Evolutionary conservation across 2,797 vertebrate genomes (phyloP).

Genomic region (Erithacus rubecula): DNA sequence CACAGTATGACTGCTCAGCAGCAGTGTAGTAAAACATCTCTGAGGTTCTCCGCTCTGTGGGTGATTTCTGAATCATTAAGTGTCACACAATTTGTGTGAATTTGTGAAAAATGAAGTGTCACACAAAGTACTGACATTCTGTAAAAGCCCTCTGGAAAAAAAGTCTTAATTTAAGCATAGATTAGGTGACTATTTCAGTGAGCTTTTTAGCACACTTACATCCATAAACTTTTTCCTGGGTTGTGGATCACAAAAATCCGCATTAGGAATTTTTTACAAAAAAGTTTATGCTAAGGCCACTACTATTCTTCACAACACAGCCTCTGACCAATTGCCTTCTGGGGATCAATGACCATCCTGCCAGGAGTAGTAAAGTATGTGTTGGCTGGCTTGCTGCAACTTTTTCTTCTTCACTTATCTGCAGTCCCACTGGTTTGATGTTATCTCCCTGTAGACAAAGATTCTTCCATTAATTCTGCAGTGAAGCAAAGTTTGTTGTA

Average conservation of each 20-base stretch:
- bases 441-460: neutral
- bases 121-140: neutral
- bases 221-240: neutral
- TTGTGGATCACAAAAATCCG: neutral
- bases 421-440: neutral
- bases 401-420: neutral
- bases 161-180: neutral
- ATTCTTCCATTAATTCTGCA: neutral
- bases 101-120: neutral
- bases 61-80: neutral
- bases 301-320: neutral
- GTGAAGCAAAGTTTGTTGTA: neutral
- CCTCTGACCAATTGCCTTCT: neutral
- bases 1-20: neutral
- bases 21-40: neutral
- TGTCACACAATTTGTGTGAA: too few species aligned
- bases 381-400: neutral
- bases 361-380: neutral
- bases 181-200: neutral
- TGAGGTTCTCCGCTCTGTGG: neutral
- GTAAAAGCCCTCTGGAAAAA: neutral
- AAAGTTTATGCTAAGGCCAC: neutral
- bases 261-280: neutral
- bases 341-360: fast-evolving
- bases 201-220: neutral